Base-by-base conservation (phyloP, 2,888 invertebrate species). In the Tetropium fuscum region DNA sequence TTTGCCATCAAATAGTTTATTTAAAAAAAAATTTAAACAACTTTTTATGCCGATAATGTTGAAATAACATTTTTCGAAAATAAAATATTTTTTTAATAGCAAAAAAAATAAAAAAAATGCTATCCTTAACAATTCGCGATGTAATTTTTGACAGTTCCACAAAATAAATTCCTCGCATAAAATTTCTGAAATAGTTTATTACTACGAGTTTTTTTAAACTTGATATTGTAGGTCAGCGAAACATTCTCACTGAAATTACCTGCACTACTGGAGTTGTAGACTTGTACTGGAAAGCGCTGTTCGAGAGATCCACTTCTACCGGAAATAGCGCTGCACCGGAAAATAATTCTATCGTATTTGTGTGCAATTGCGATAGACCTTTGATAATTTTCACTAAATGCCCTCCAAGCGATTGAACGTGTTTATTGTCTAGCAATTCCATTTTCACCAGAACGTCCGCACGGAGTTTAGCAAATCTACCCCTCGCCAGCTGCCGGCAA, bases 391-490 rank as follows among this genome's bases (percentile, higher is more conserved):
- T 87, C 60, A 93, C 89, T 4, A 95, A 82, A 71, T 95, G 94
- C 66, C 88, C 90, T 0, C 96, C 95, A 2, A 98, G 90, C 71
- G 98, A 97, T 78, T 97, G 97, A 0, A 98, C 96, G 81, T 98
- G 98, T 82, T 99, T 99, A 78, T 97, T 97, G 78, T 99, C 99
- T 15, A 99, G 82, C 10, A 99, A 84, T 81, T 99, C 99, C 81
- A 99, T 87, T 83, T 99, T 99, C 0, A 98, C 96, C 47, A 98
- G 84, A 0, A 99, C 99, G 81, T 95, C 98, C 3, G 91, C 94
- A 70, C 90, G 87, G 53, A 95, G 82, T 41, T 91, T 89, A 0
- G 94, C 95, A 79, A 95, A 95, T 64, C 93, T 88, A 0, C 87
- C 83, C 55, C 98, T 85, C 0, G 98, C 98, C 69, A 97, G 94